These are phyloP conservation scores for Agrochola lychnidis DNA, from an alignment of 2,888 invertebrate genomes.

Conservation along the genomic window DNA sequence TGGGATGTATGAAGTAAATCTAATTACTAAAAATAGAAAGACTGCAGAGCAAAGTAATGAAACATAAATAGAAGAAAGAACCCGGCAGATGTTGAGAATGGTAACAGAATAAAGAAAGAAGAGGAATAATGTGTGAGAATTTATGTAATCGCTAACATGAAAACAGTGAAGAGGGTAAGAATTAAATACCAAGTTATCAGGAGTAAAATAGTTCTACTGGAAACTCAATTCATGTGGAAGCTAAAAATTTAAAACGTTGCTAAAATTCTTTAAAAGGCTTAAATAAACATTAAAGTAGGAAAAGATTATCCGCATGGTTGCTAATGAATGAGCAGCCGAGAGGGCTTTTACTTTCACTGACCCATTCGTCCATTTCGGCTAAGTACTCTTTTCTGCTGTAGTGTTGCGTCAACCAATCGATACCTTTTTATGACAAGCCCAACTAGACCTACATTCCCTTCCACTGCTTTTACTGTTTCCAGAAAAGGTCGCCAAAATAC, in stretches of 20 bases:
- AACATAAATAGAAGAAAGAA: slow-evolving; percentile 7
- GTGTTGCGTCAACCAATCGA: slow-evolving; percentile 8
- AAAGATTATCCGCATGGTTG: slow-evolving; percentile 26
- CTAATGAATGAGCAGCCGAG: slow-evolving; percentile 27
- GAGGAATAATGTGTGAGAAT: background rate
- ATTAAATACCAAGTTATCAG: background rate
- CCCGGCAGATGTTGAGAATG: background rate
- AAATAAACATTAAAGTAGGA: background rate
- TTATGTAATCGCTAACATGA: too few relatives aligned
- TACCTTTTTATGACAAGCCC: slow-evolving; percentile 28
- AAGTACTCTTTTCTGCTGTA: background rate
- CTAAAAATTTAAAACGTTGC: background rate
- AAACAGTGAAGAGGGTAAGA: background rate
- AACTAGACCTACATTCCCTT: slow-evolving; percentile 7
- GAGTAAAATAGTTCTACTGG: background rate
- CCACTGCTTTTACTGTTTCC: slow-evolving; percentile 11
- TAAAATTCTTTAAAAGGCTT: background rate
- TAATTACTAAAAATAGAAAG: slow-evolving; percentile 2
- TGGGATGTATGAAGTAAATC: slow-evolving; percentile 18
- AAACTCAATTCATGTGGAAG: background rate
- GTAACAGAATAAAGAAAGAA: background rate
- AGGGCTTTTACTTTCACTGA: slow-evolving; percentile 34
- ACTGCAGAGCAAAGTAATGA: background rate
- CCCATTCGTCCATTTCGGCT: slow-evolving; percentile 4
- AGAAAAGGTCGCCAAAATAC: slow-evolving; percentile 35